Evolutionary conservation across 2,113 vertebrate species (phyloP).

Genomic region (Deroptyus accipitrinus): DNA sequence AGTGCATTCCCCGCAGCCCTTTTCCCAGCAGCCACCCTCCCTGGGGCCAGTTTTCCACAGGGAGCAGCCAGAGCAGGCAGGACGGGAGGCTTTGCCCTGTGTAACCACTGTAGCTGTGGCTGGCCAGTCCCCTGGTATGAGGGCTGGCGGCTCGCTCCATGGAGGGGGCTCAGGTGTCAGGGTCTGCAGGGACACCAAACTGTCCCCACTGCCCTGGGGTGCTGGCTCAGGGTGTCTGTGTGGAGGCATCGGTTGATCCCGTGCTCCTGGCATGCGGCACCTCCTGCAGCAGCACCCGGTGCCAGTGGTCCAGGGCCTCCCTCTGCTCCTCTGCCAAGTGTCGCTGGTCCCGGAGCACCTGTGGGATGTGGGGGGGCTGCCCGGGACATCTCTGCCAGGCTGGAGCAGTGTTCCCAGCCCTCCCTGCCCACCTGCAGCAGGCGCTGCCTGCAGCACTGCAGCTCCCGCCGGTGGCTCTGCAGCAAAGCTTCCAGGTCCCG

Average conservation of each 20-base stretch:
- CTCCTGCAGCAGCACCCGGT: constrained; percentile 75
- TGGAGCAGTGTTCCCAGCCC: fast-evolving
- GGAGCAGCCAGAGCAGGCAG: background rate
- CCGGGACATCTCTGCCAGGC: background rate
- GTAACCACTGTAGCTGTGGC: fast-evolving
- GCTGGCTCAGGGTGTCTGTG: background rate
- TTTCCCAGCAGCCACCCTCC: too few species aligned
- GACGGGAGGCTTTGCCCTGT: background rate
- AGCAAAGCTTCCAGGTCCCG: constrained; percentile 72
- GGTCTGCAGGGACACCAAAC: background rate
- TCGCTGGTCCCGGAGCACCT: constrained; percentile 83
- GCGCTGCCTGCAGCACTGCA: constrained; percentile 71
- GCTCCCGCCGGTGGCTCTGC: constrained; percentile 65
- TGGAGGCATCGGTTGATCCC: background rate
- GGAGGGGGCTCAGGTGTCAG: background rate
- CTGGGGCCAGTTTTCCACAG: background rate
- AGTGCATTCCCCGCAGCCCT: fast-evolving
- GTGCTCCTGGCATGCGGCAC: constrained; percentile 70
- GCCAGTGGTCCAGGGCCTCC: constrained; percentile 64
- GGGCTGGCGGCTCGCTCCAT: background rate
- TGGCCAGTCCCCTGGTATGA: fast-evolving
- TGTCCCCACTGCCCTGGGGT: fast-evolving
- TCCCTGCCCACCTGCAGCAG: constrained; percentile 78
- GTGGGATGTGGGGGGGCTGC: fast-evolving
- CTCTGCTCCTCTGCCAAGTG: constrained; percentile 76